Conservation (phyloP, 2,888 invertebrate species). For the Trichacis sp. region DNA sequence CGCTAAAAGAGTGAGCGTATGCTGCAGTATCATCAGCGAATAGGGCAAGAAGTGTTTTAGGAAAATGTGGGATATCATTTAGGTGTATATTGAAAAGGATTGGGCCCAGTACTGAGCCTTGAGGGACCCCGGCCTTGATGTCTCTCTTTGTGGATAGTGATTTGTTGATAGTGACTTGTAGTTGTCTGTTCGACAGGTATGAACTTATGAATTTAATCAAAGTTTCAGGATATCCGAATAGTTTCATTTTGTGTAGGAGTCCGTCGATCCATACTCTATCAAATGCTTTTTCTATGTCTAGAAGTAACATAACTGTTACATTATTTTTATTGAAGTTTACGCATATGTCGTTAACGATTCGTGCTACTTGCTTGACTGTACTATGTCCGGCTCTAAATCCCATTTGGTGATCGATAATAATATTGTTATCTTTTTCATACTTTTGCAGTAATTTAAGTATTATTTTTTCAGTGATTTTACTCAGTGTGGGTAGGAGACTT, state of each 20-base stretch:
- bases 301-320: constrained; percentile 48
- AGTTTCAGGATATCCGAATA: constrained; percentile 33
- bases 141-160: background rate
- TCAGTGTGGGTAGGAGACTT: constrained; percentile 28
- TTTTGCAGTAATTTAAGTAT: constrained; percentile 30
- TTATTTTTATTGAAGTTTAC: constrained; percentile 48
- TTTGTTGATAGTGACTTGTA: constrained; percentile 43
- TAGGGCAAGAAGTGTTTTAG: constrained; percentile 22
- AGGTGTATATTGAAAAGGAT: constrained; percentile 46
- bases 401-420: constrained; percentile 38
- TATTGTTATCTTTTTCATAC: constrained; percentile 32
- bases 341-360: constrained; percentile 49
- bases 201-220: constrained; percentile 49
- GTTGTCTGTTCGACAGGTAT: constrained; percentile 37
- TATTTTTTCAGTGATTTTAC: constrained; percentile 31
- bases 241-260: constrained; percentile 38
- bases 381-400: no score
- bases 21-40: constrained; percentile 32
- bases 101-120: constrained; percentile 43
- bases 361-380: constrained; percentile 49
- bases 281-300: no score
- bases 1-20: constrained; percentile 23
- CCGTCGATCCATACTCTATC: constrained; percentile 55
- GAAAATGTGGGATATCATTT: constrained; percentile 31
- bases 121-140: constrained; percentile 31